Evolutionary conservation across 2,113 vertebrate genomes (phyloP).

Genomic region (Otus sunia): DNA sequence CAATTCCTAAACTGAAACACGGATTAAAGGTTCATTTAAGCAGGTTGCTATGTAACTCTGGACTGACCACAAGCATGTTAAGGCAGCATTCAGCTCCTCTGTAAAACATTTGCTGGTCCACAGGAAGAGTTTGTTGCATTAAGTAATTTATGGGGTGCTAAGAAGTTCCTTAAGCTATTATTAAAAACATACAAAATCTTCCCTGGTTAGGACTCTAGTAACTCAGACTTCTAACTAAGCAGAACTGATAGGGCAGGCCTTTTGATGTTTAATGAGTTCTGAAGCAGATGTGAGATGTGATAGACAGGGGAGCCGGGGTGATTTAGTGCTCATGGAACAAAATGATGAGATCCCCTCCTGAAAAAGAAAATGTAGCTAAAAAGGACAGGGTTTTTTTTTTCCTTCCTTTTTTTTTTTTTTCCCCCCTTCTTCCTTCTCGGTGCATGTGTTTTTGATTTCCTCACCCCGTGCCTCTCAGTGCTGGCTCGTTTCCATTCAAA

Average conservation of each 20-base stretch:
- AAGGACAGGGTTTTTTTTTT: slow-evolving; percentile 31
- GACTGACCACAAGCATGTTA: slow-evolving; percentile 62
- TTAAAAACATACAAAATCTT: slow-evolving; percentile 83
- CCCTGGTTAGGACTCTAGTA: slow-evolving; percentile 74
- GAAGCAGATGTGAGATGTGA: slow-evolving; percentile 82
- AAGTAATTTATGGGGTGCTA: slow-evolving; percentile 85
- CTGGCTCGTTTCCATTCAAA: slow-evolving; percentile 80
- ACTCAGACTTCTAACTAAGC: slow-evolving; percentile 82
- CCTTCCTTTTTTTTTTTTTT: neutral
- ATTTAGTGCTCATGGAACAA: slow-evolving; percentile 79
- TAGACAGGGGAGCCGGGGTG: slow-evolving; percentile 71
- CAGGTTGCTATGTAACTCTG: slow-evolving; percentile 41
- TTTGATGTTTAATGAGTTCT: slow-evolving; percentile 86
- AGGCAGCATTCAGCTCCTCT: slow-evolving; percentile 60
- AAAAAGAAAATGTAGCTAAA: slow-evolving; percentile 74
- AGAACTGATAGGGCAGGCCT: slow-evolving; percentile 78
- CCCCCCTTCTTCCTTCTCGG: slow-evolving; percentile 40
- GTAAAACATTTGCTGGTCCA: slow-evolving; percentile 70
- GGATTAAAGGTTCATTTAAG: slow-evolving; percentile 55
- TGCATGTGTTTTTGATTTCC: slow-evolving; percentile 89
- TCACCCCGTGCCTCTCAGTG: slow-evolving; percentile 72
- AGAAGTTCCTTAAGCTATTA: slow-evolving; percentile 85
- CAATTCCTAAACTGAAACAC: neutral
- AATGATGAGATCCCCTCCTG: slow-evolving; percentile 73
- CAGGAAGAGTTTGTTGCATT: slow-evolving; percentile 80